Conservation (phyloP, 2,888 invertebrate genomes). For the Phania funesta region DNA sequence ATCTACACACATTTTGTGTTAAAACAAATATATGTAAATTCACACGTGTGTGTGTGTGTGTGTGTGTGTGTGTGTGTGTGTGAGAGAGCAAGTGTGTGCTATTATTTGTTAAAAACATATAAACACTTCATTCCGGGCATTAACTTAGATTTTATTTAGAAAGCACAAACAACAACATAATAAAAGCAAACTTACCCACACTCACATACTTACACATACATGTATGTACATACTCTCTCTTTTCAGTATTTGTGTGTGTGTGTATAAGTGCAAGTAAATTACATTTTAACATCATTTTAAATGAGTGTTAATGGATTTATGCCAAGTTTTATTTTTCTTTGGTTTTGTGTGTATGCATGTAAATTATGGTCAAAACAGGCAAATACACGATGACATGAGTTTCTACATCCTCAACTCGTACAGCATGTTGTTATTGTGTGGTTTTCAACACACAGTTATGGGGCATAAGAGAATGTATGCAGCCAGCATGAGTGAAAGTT, state of each 20-base stretch:
- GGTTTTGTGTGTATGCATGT: no score
- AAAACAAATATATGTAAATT: no score
- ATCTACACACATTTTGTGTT: no score
- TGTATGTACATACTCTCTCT: neutral
- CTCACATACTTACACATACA: neutral
- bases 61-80: neutral
- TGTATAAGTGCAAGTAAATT: slow-evolving; percentile 57
- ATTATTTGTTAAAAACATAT: slow-evolving; percentile 55
- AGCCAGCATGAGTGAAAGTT: neutral
- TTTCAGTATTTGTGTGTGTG: slow-evolving; percentile 69
- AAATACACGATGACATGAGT: neutral
- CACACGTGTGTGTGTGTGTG: neutral
- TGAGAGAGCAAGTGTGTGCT: neutral
- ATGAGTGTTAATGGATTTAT: slow-evolving; percentile 67
- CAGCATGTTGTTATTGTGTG: neutral
- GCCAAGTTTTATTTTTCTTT: slow-evolving; percentile 59
- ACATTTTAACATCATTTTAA: slow-evolving; percentile 62
- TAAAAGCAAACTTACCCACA: neutral
- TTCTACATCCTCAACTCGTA: neutral
- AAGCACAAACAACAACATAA: slow-evolving; percentile 4
- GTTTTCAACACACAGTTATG: neutral
- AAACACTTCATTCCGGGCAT: slow-evolving; percentile 55
- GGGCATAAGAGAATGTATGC: neutral
- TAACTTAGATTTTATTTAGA: slow-evolving; percentile 49
- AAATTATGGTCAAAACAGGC: slow-evolving; percentile 68